phyloP scores from a whole-genome alignment of 2,113 vertebrate species.

The Elaphurus davidianus region DNA sequence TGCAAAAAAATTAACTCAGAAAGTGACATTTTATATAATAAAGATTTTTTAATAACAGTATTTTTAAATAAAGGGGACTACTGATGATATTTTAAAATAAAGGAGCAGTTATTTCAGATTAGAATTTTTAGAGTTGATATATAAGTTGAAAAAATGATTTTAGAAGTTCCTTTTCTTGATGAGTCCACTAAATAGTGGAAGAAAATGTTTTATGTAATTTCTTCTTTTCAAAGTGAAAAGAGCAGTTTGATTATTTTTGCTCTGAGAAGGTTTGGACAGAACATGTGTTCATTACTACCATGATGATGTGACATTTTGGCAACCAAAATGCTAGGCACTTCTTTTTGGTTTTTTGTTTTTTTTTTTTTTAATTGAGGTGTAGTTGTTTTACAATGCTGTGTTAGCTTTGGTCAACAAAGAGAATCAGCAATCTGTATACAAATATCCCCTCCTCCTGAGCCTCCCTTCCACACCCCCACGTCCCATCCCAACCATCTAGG shows the following conservation, averaged over 20 bases:
- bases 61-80: neutral
- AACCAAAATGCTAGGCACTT: neutral
- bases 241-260: neutral
- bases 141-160: neutral
- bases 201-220: neutral
- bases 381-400: neutral
- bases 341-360: neutral
- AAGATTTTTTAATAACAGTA: neutral
- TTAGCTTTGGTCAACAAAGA: neutral
- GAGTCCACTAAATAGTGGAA: neutral
- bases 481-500: neutral
- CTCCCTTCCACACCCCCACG: neutral
- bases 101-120: neutral
- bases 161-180: neutral
- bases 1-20: neutral
- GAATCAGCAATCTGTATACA: neutral
- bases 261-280: neutral
- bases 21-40: neutral
- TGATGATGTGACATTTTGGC: neutral
- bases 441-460: neutral
- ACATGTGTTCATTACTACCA: neutral
- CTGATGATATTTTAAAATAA: conserved; percentile 20
- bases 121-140: neutral
- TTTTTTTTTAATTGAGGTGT: neutral
- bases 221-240: neutral